phyloP scores from a whole-genome alignment of 1,140 invertebrate species.

The Druon quercuslanigerum region DNA sequence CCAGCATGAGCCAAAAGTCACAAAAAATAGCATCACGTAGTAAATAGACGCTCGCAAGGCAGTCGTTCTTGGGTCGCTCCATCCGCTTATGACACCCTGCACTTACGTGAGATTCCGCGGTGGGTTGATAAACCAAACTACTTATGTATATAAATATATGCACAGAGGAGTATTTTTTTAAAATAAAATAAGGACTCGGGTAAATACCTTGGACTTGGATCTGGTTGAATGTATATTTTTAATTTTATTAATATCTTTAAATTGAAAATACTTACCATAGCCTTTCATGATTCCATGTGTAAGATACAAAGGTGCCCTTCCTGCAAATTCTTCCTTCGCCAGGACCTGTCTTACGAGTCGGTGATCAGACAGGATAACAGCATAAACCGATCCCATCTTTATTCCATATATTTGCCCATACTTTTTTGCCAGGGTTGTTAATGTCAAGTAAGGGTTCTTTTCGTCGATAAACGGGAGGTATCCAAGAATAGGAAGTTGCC shows the following conservation, averaged over 20 bases:
- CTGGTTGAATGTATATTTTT: background rate
- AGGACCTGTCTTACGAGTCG: constrained; percentile 83
- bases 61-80: no score
- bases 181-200: no score
- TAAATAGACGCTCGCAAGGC: no score
- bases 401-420: constrained; percentile 86
- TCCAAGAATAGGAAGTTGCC: constrained; percentile 85
- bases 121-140: no score
- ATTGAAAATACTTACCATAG: constrained; percentile 80
- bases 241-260: background rate
- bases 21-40: no score
- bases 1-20: no score
- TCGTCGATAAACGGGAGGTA: constrained; percentile 85
- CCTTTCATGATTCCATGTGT: constrained; percentile 92
- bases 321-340: constrained; percentile 81
- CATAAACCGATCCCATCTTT: constrained; percentile 82
- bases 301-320: constrained; percentile 86
- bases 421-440: constrained; percentile 79
- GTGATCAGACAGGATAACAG: constrained; percentile 85
- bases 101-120: no score
- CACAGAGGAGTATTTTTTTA: no score
- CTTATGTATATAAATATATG: no score
- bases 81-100: no score
- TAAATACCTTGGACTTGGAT: background rate
- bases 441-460: constrained; percentile 80